Evolutionary conservation across 1,140 invertebrate genomes (phyloP), one percentile per base, ranked within the genome.

Genomic region (Drosophila sucinea): DNA sequence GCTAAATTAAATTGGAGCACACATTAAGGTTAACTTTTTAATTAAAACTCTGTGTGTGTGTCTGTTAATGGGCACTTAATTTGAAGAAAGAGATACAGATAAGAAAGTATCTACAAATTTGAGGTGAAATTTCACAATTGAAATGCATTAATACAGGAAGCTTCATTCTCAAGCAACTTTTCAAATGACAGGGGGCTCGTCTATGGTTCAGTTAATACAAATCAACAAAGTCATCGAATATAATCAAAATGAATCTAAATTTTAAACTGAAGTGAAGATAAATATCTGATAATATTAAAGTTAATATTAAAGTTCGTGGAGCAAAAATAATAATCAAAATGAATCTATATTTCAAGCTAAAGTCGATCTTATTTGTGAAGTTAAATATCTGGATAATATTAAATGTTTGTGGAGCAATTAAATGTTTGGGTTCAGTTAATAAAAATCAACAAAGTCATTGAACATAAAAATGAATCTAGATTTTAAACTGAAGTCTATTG

Each of bases 1-100:
- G 4, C 25, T 25, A 75, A 32, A 66, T 32, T 38, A 57, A 76
- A 76, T 76, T 76, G 68, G 73, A 76, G 33, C 71, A 75, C 51
- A 58, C 70, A 57, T 68, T 27, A 32, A 68, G 62, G 29, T 75
- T 35, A n/a, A 27, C 44, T 61, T 30, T 75, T 47, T 63, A 68
- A 75, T 68, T 75, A 62, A 30, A 41, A 35, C 32, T 6, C 60
- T 63, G 76, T 41, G 40, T 25, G 44, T 7, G 6, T 47, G 44
- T 51, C 23, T 51, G 25, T 51, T 51, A 51, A 51, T 51, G 44
- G 44, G 44, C 44, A 51, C 44, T 51, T 51, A 51, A 51, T 27
- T 51, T 51, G 0, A 51, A 51, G 44, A 47, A 47, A 47, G 44
- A 51, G 35, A 38, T 51, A 51, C 44, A 51, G 44, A 51, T 51